Evolutionary conservation across 35 echinoderm and acorn worm species (phyloP).

Genomic region (Apostichopus japonicus): DNA sequence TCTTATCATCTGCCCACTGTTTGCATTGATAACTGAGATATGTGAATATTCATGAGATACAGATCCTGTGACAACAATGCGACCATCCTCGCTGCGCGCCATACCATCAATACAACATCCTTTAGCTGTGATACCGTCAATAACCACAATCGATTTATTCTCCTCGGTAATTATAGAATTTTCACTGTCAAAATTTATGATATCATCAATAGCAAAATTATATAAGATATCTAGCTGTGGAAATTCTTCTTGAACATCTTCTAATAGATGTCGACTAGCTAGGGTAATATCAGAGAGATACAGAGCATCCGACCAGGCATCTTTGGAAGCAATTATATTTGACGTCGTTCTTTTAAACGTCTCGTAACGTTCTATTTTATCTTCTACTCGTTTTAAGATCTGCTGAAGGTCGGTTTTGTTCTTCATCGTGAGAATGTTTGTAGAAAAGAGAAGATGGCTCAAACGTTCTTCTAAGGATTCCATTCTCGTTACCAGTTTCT

Average conservation of each 20-base stretch:
- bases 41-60: not conserved
- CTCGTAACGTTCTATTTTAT: not conserved
- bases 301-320: not conserved
- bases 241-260: conserved; percentile 30
- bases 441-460: not conserved
- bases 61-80: not conserved
- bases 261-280: not conserved
- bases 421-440: not conserved
- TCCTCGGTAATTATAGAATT: not conserved
- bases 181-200: not conserved
- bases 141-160: not conserved
- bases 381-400: not conserved
- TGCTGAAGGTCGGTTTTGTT: not conserved
- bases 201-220: not conserved
- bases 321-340: not conserved
- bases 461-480: not conserved
- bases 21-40: not conserved
- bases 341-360: not conserved
- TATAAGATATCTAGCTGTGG: not conserved
- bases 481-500: not conserved
- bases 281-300: conserved; percentile 2
- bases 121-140: not conserved
- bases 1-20: not conserved
- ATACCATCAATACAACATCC: not conserved
- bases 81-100: not conserved